Conservation (phyloP, 2,797 vertebrate species). For the Gymnothorax reevesii region DNA sequence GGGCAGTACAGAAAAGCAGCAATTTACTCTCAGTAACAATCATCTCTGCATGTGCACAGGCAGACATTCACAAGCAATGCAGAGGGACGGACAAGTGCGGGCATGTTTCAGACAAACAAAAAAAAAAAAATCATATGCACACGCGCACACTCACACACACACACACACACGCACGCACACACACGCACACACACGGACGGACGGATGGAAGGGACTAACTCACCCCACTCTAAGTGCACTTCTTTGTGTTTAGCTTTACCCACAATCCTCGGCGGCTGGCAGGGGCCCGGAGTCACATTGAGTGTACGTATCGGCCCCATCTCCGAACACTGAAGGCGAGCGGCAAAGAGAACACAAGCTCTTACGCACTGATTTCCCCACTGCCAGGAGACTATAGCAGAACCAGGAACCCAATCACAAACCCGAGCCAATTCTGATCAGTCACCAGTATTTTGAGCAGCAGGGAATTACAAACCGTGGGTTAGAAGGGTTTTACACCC, state of each 20-base stretch:
- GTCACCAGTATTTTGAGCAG: background rate
- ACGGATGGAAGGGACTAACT: constrained; percentile 52
- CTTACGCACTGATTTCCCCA: background rate
- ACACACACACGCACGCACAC: background rate
- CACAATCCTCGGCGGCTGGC: constrained; percentile 82
- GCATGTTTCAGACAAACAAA: background rate
- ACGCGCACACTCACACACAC: background rate
- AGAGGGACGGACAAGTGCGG: too few species aligned
- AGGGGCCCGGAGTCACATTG: constrained; percentile 86
- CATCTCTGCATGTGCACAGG: background rate
- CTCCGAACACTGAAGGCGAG: constrained; percentile 78
- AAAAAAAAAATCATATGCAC: background rate
- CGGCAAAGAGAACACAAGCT: background rate
- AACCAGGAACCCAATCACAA: background rate
- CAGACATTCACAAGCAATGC: background rate
- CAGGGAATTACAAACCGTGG: background rate
- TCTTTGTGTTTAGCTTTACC: constrained; percentile 95
- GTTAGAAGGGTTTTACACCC: background rate
- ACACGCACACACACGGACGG: background rate
- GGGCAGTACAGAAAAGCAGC: too few species aligned
- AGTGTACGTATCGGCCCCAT: constrained; percentile 85
- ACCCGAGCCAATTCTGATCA: background rate
- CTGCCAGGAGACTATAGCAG: background rate
- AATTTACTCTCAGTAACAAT: background rate
- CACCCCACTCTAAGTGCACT: constrained; percentile 94